phyloP scores from a whole-genome alignment of 2,888 invertebrate genomes.

The Nemotelus nigrinus region DNA sequence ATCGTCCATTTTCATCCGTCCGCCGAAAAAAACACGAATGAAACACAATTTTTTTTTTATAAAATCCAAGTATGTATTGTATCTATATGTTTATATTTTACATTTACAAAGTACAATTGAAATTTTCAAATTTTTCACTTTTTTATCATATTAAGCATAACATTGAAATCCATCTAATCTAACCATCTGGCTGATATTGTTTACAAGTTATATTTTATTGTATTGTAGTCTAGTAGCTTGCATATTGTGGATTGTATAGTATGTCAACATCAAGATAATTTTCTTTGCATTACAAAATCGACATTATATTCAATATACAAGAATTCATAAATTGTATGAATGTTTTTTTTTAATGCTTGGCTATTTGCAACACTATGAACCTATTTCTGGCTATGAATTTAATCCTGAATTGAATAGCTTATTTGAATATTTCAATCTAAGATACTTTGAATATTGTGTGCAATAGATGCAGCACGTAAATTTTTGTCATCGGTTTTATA shows the following conservation, averaged over 20 bases:
- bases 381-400: not conserved
- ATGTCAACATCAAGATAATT: not conserved
- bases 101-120: constrained; percentile 41
- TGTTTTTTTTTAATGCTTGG: too few species aligned
- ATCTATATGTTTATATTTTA: constrained; percentile 38
- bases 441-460: not conserved
- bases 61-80: constrained; percentile 26
- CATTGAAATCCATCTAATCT: constrained; percentile 24
- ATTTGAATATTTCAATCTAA: not conserved
- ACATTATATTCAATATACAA: not conserved
- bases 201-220: constrained; percentile 8
- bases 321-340: too few species aligned
- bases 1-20: too few species aligned
- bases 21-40: not conserved
- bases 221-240: not conserved
- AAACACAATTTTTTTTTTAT: constrained; percentile 15
- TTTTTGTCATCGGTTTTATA: not conserved
- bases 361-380: too few species aligned
- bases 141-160: constrained; percentile 34
- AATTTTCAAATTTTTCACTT: not conserved
- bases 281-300: not conserved
- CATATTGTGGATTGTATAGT: not conserved
- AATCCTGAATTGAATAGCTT: constrained; percentile 15
- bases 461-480: not conserved
- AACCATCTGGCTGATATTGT: constrained; percentile 30